Evolutionary conservation across 1,140 invertebrate species (phyloP).

Genomic region (Hormaphis cornu): DNA sequence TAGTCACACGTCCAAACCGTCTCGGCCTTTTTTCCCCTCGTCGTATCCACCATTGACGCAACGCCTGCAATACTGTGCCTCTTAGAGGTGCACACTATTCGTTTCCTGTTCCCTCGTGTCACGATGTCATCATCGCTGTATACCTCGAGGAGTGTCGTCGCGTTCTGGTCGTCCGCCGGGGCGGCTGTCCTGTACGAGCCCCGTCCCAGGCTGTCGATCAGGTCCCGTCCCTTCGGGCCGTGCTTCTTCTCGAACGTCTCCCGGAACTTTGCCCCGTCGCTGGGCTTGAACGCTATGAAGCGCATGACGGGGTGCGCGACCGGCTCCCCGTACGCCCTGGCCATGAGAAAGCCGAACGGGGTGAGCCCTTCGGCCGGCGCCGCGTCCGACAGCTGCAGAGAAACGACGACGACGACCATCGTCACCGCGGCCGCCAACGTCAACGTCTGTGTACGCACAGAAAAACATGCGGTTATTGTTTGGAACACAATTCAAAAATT

Average conservation of each 20-base stretch:
- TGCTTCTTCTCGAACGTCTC: slow-evolving; percentile 35
- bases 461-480: no score
- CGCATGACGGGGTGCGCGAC: not conserved
- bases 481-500: no score
- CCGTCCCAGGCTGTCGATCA: slow-evolving; percentile 34
- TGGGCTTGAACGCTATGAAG: slow-evolving; percentile 34
- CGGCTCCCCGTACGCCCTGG: not conserved
- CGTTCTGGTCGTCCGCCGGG: not conserved
- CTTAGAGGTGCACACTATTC: no score
- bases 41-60: no score
- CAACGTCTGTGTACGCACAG: no score
- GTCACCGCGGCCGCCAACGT: not conserved
- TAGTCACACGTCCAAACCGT: no score
- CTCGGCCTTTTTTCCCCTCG: no score
- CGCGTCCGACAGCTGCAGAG: not conserved
- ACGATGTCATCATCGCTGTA: no score
- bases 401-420: not conserved
- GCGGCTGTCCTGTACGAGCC: not conserved
- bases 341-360: slow-evolving; percentile 31
- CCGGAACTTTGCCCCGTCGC: slow-evolving; percentile 33
- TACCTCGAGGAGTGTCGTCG: no score
- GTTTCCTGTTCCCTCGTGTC: no score
- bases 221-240: slow-evolving; percentile 31
- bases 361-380: slow-evolving; percentile 26
- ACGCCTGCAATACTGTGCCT: no score